Conservation (phyloP, 2,797 vertebrate genomes). For the Pelodytes ibericus region DNA sequence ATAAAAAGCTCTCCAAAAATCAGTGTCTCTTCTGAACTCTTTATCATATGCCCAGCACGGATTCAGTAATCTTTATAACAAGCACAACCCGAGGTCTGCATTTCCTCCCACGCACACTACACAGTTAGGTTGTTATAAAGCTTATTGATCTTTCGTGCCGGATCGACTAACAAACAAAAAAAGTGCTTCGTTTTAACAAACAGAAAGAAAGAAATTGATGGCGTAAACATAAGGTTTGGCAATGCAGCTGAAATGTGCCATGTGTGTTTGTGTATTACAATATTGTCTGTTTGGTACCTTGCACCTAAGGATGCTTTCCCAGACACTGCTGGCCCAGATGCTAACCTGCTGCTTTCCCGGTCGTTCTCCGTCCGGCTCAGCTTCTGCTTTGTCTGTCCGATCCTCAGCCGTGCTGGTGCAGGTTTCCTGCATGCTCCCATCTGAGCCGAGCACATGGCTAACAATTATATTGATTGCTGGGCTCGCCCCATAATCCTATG, state of each 20-base stretch:
- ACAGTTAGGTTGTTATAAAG: no score
- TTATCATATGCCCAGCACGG: no score
- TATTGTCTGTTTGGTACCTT: slow-evolving; percentile 35
- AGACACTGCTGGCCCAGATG: slow-evolving; percentile 47
- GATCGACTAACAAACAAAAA: no score
- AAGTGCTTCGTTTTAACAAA: no score
- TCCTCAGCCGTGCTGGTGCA: slow-evolving; percentile 52
- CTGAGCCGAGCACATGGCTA: slow-evolving; percentile 47
- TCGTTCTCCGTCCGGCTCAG: slow-evolving; percentile 49
- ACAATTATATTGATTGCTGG: slow-evolving; percentile 48
- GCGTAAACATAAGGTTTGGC: background rate
- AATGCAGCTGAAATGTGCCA: background rate
- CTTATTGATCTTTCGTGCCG: no score
- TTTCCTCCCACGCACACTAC: no score
- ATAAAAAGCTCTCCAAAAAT: no score
- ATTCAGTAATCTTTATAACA: no score
- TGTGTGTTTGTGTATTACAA: slow-evolving; percentile 6
- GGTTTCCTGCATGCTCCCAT: slow-evolving; percentile 48
- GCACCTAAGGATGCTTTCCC: slow-evolving; percentile 46
- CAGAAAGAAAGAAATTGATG: no score
- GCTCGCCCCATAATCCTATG: slow-evolving; percentile 52
- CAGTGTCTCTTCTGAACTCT: no score
- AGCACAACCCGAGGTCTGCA: no score
- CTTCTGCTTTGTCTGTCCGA: slow-evolving; percentile 48
- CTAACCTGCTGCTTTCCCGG: slow-evolving; percentile 53